Base-by-base conservation (phyloP, 1,140 invertebrate genomes). In the Anoplophora glabripennis region DNA sequence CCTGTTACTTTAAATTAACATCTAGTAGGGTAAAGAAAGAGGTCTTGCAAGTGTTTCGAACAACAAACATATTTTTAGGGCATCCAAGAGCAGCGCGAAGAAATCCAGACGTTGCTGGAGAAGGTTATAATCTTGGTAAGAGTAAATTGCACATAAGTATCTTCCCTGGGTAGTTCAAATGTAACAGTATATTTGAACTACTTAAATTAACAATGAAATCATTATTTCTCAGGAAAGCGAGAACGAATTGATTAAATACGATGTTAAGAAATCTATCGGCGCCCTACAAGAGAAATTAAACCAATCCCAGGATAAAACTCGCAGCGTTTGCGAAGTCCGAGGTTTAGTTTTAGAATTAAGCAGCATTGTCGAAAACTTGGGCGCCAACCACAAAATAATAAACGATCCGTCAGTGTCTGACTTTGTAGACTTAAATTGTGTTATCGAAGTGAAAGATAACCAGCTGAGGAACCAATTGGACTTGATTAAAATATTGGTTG, bases 401-500 rank as follows among this genome's bases (percentile, higher is more conserved):
- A 2, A 40, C 4, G 15, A 35, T 21, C 40, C 40, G 15, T 18
- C 40, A 35, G 35, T 38, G 18, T 34, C 41, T 14, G 47, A 51
- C 40, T 42, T 42, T 10, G 35, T 35, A 11, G n/a, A 58, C 12
- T 36, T 58, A 4, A 44, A 51, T 12, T 18, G 12, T n/a, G 8
- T 38, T 1, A 18, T 55, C 14, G 49, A 34, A 11, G 38, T 57
- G 9, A 67, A 62, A 57, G 57, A 65, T 38, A 47, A 42, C 3
- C 55, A 65, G 12, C 28, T 68, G 10, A 21, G 42, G 46, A 57
- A 68, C 14, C 60, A 60, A 28, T 56, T 65, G 3, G 18, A 52
- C 18, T 53, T 68, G 10, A 63, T 63, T n/a, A 63, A 57, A 47
- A 35, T 63, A 9, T 44, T 68, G 28, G 56, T 65, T 3, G 40